Percentiles rank a stretch among this genome's conserved stretches.
phyloP scores from a whole-genome alignment of 2,113 vertebrate genomes.

The Callithrix jacchus region DNA sequence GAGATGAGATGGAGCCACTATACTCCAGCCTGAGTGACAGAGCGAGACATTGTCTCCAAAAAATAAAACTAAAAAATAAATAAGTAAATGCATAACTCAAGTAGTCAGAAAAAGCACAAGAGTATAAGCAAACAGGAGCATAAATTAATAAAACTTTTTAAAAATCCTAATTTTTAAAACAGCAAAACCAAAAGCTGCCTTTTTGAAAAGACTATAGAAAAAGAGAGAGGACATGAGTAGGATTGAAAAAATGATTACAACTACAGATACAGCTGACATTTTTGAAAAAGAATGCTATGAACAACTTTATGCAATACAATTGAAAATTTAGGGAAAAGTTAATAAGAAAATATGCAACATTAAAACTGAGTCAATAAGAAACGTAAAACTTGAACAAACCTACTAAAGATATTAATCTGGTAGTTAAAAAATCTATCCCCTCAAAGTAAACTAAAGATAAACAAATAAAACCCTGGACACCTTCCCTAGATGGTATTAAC shows the following conservation, averaged over 20 bases:
- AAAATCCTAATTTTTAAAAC: background rate
- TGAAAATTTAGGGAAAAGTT: background rate
- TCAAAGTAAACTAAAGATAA: slow-evolving; percentile 1
- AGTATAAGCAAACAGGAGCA: background rate
- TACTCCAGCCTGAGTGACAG: too few relatives aligned
- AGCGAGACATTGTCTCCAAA: too few relatives aligned
- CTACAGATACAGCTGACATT: background rate
- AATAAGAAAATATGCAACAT: background rate
- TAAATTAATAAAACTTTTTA: background rate
- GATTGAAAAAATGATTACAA: background rate
- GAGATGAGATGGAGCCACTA: too few relatives aligned
- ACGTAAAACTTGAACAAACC: background rate
- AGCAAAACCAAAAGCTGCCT: background rate
- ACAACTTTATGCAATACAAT: background rate
- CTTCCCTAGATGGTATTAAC: background rate
- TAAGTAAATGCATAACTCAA: background rate
- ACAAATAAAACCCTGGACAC: background rate
- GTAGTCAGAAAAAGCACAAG: background rate
- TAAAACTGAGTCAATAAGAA: background rate
- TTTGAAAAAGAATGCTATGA: background rate
- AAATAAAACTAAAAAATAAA: too few relatives aligned
- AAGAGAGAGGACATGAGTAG: background rate
- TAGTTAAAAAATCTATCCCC: background rate
- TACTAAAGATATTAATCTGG: background rate
- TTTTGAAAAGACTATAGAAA: background rate